Evolutionary conservation across 1,140 invertebrate genomes (phyloP).

Genomic region (Babylonia areolata): DNA sequence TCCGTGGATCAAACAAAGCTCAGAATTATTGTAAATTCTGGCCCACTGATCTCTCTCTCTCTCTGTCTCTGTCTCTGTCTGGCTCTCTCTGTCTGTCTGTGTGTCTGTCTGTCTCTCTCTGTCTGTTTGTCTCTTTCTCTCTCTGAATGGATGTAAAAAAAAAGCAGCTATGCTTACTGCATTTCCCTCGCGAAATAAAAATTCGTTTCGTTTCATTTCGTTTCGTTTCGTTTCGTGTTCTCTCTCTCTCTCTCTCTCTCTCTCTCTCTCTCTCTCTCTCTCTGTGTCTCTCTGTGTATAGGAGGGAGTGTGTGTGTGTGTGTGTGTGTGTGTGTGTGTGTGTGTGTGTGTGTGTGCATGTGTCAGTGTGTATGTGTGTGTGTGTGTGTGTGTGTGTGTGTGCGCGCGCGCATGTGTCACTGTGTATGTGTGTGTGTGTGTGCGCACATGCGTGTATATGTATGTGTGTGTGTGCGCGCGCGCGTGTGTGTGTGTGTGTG

Average conservation of each 20-base stretch:
- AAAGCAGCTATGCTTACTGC: too few species aligned
- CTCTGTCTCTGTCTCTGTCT: too few species aligned
- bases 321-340: conserved; percentile 10
- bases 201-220: too few species aligned
- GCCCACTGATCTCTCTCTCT: too few species aligned
- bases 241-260: conserved; percentile 11
- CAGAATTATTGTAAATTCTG: too few species aligned
- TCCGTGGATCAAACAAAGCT: too few species aligned
- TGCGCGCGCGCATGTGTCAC: background rate
- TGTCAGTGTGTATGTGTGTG: background rate
- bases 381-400: conserved; percentile 5
- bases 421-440: conserved; percentile 12
- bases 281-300: background rate
- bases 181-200: too few species aligned
- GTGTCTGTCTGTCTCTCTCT: too few species aligned
- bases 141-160: too few species aligned
- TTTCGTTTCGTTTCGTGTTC: background rate
- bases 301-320: background rate
- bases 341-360: background rate
- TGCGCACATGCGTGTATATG: background rate
- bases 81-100: too few species aligned
- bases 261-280: background rate
- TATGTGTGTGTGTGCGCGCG: conserved; percentile 4
- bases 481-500: conserved; percentile 20
- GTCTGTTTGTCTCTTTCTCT: too few species aligned